These are phyloP conservation scores for Microctonus hyperodae DNA, from an alignment of 2,888 invertebrate genomes.

Conservation along the genomic window DNA sequence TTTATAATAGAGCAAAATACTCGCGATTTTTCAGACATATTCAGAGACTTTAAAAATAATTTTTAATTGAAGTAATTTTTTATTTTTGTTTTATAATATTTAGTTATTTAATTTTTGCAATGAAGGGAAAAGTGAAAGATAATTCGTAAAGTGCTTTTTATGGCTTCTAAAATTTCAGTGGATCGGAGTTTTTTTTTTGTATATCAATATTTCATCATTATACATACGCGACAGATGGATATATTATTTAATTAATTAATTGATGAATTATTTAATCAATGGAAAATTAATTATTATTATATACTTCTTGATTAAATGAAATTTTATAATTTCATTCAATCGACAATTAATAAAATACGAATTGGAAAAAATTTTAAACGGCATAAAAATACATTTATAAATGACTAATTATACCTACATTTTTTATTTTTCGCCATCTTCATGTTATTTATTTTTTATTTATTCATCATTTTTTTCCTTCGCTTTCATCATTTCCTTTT, in stretches of 20 bases:
- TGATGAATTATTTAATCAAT: background rate
- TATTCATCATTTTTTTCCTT: background rate
- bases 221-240: too few relatives aligned
- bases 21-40: too few relatives aligned
- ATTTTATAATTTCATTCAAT: background rate
- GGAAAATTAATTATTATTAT: background rate
- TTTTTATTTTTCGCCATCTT: slow-evolving; percentile 18
- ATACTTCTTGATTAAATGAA: background rate
- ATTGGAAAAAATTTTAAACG: slow-evolving; percentile 34
- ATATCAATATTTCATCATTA: background rate
- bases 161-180: background rate
- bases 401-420: slow-evolving; percentile 22
- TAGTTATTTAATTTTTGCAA: too few relatives aligned
- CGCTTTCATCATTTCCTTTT: slow-evolving; percentile 1
- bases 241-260: too few relatives aligned
- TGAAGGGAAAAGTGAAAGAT: too few relatives aligned
- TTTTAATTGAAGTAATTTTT: too few relatives aligned
- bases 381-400: slow-evolving; percentile 43
- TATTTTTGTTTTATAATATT: too few relatives aligned
- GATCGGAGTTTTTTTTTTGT: background rate
- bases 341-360: background rate
- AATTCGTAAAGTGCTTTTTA: too few relatives aligned
- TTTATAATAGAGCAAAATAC: too few relatives aligned
- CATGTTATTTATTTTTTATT: slow-evolving; percentile 22
- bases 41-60: too few relatives aligned